Conservation (phyloP, 2,797 vertebrate genomes). For the Acanthopagrus latus region DNA sequence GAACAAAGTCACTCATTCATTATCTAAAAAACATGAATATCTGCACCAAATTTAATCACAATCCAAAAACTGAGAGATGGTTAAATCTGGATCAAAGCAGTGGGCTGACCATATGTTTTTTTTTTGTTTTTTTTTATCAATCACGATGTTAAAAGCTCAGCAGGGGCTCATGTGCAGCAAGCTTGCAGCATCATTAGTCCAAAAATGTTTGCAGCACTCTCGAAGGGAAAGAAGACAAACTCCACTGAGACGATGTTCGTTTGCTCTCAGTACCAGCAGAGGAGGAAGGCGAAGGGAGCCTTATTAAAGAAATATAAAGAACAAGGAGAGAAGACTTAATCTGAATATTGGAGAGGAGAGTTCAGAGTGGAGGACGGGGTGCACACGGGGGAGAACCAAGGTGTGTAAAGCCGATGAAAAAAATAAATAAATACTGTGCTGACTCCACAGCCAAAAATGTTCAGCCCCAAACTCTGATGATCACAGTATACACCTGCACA, state of each 20-base stretch:
- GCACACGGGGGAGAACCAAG: slow-evolving; percentile 15
- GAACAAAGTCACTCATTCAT: background rate
- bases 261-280: slow-evolving; percentile 19
- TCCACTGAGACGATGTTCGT: background rate
- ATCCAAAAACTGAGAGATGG: background rate
- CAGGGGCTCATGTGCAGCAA: slow-evolving; percentile 9
- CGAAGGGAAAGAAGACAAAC: background rate
- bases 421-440: slow-evolving; percentile 42
- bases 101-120: background rate
- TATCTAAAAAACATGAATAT: background rate
- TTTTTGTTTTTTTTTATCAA: slow-evolving; percentile 32
- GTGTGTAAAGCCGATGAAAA: slow-evolving; percentile 44
- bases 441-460: slow-evolving; percentile 46
- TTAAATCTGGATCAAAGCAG: background rate
- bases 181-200: slow-evolving; percentile 31
- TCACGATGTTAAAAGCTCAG: slow-evolving; percentile 24
- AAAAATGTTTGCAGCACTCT: slow-evolving; percentile 16
- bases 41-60: background rate
- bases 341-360: slow-evolving; percentile 52
- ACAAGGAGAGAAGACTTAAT: slow-evolving; percentile 41
- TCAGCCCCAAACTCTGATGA: slow-evolving; percentile 26
- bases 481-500: background rate
- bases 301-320: slow-evolving; percentile 45
- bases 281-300: background rate
- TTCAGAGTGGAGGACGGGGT: slow-evolving; percentile 31